Percentiles rank a stretch among this genome's conserved stretches.
These are phyloP conservation scores for Brachycybe producta DNA, from an alignment of 2,888 invertebrate species.

Conservation along the genomic window DNA sequence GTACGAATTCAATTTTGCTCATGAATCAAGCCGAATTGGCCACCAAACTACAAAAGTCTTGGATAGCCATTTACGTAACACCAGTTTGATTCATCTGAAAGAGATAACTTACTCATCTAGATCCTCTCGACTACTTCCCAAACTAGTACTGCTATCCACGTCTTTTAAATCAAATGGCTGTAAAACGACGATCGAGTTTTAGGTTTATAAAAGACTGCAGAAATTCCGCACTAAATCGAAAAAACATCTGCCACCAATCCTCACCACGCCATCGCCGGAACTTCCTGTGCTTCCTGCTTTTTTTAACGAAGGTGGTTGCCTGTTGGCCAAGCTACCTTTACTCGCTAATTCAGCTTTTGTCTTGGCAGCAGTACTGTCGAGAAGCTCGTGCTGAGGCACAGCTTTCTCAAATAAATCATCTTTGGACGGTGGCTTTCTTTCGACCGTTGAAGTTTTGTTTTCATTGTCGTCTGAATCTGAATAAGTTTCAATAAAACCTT, in stretches of 20 bases:
- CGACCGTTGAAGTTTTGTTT: constrained; percentile 54
- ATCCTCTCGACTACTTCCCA: constrained; percentile 17
- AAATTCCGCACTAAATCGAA: neutral
- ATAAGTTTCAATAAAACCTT: too few relatives aligned
- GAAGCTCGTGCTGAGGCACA: constrained; percentile 70
- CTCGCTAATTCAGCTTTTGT: constrained; percentile 73
- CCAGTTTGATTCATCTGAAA: too few relatives aligned
- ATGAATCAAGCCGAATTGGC: constrained; percentile 8
- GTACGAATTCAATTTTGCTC: neutral
- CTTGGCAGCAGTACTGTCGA: constrained; percentile 75
- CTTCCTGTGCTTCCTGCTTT: constrained; percentile 23
- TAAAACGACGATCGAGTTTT: neutral
- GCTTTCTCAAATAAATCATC: constrained; percentile 66
- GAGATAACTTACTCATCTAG: constrained; percentile 17
- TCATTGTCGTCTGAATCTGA: constrained; percentile 43
- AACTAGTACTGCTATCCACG: constrained; percentile 12
- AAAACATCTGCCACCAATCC: neutral
- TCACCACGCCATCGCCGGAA: constrained; percentile 19
- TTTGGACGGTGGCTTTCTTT: constrained; percentile 42
- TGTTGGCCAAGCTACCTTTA: constrained; percentile 53
- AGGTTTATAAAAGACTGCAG: neutral
- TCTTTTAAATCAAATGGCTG: constrained; percentile 13
- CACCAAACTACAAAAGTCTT: constrained; percentile 5
- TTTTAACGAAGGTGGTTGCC: constrained; percentile 38
- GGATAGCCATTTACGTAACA: too few relatives aligned